Evolutionary conservation across 2,888 invertebrate genomes (phyloP), one percentile per base, ranked within the genome.

Genomic region (Stenoptilia bipunctidactyla): DNA sequence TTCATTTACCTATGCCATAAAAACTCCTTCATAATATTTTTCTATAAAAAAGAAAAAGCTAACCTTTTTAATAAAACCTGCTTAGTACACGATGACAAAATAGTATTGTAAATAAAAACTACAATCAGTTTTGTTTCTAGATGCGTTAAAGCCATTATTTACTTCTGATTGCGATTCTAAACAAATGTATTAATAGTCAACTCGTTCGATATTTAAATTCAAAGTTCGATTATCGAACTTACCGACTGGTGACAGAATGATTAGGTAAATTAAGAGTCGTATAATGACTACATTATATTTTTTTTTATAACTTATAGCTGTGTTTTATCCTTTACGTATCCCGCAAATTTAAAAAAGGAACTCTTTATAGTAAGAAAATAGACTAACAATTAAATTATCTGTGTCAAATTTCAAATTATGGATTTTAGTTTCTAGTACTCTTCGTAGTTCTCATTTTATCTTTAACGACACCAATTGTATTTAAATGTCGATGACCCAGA

Each of bases 401-500:
- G n/a, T n/a, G n/a, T n/a, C n/a, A n/a, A n/a, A n/a, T n/a, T n/a
- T n/a, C n/a, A n/a, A n/a, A n/a, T n/a, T n/a, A n/a, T n/a, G n/a
- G n/a, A n/a, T n/a, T n/a, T n/a, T n/a, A n/a, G n/a, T n/a, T n/a
- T n/a, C n/a, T n/a, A n/a, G n/a, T n/a, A n/a, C n/a, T n/a, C n/a
- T n/a, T n/a, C n/a, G n/a, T n/a, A n/a, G n/a, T n/a, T n/a, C n/a
- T n/a, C n/a, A n/a, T n/a, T n/a, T 56, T 61, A 71, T 72, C 66
- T 59, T 39, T 45, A 40, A 43, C 52, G 66, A 40, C 41, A 67
- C 53, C 58, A 74, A 74, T 76, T 63, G 60, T 55, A 61, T 70
- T 70, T 64, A 70, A 73, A 73, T 72, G 72, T 68, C 66, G 66
- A 65, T 69, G 76, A 37, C 61, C 79, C 45, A 68, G 58, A 64